Evolutionary conservation across 2,113 vertebrate species (phyloP).

Genomic region (Hemicordylus capensis): DNA sequence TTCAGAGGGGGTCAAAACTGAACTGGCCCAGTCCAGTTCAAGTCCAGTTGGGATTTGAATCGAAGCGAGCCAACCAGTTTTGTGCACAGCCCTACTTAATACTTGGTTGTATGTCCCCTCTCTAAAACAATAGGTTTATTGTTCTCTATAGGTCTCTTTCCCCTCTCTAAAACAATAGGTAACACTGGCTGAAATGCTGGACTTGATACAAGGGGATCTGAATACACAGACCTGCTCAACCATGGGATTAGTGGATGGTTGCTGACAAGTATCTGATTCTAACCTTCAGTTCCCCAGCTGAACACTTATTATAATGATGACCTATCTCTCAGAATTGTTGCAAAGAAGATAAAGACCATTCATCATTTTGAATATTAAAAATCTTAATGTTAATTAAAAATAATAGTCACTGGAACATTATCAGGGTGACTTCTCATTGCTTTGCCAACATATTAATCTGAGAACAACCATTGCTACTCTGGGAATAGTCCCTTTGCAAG

Average conservation of each 20-base stretch:
- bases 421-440: background rate
- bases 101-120: too few relatives aligned
- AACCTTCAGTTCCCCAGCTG: background rate
- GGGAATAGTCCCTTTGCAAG: too few relatives aligned
- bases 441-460: background rate
- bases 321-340: background rate
- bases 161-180: too few relatives aligned
- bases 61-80: too few relatives aligned
- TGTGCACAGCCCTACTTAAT: too few relatives aligned
- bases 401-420: background rate
- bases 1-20: too few relatives aligned
- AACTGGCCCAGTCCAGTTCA: too few relatives aligned
- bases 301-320: background rate
- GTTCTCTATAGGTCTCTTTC: too few relatives aligned
- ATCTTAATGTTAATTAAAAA: conserved; percentile 2
- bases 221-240: background rate
- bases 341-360: background rate
- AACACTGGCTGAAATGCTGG: background rate
- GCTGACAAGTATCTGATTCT: background rate
- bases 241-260: background rate
- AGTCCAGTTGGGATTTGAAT: too few relatives aligned
- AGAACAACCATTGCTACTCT: conserved; percentile 1
- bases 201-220: background rate
- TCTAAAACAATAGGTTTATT: too few relatives aligned
- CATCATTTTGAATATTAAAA: background rate